A percentile compares a stretch with the other conserved stretches of the same genome.
Conservation (phyloP, 2,113 vertebrate species). For the Blennius ocellaris region DNA sequence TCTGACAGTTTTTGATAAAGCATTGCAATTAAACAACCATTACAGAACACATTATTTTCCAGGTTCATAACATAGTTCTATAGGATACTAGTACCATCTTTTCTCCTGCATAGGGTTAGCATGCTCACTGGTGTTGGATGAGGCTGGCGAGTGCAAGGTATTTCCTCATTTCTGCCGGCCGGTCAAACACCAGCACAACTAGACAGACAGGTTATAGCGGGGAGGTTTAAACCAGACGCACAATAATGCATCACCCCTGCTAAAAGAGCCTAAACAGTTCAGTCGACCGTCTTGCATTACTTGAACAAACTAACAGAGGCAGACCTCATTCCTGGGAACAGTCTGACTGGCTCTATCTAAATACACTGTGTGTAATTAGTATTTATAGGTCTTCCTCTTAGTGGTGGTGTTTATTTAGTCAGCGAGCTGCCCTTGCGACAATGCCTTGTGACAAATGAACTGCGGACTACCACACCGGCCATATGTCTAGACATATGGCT, state of each 20-base stretch:
- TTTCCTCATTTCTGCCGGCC: not conserved
- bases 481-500: slow-evolving; percentile 66
- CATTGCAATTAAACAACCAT: too few species aligned
- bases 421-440: slow-evolving; percentile 2
- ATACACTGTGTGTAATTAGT: slow-evolving; percentile 43
- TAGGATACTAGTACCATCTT: too few species aligned
- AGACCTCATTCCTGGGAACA: slow-evolving; percentile 5
- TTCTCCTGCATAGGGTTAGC: not conserved
- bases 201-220: slow-evolving; percentile 11
- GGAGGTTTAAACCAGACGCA: too few species aligned
- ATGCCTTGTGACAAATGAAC: not conserved
- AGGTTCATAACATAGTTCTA: too few species aligned
- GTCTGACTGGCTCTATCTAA: slow-evolving; percentile 1
- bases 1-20: too few species aligned
- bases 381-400: slow-evolving; percentile 31
- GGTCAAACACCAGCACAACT: slow-evolving; percentile 10
- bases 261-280: not conserved
- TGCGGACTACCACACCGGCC: slow-evolving; percentile 21
- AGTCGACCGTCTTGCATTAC: not conserved
- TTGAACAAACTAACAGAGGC: slow-evolving; percentile 7
- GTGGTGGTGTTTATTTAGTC: slow-evolving; percentile 15
- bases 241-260: not conserved
- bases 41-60: too few species aligned
- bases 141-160: not conserved
- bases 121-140: not conserved